phyloP scores from a whole-genome alignment of 2,888 invertebrate genomes.

The Tipula confusa region DNA sequence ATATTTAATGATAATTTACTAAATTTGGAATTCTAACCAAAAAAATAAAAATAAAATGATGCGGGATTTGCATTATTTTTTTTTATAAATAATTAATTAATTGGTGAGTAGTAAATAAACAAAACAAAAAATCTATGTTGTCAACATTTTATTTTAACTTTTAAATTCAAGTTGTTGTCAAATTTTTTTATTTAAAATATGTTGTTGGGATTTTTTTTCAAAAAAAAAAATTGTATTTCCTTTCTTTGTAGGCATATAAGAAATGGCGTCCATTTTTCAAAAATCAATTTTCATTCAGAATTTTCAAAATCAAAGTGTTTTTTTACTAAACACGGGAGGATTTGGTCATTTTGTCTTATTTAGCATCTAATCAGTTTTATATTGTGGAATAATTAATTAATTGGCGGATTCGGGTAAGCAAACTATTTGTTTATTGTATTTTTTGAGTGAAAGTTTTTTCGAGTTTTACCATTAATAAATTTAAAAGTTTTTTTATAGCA shows the following conservation, averaged over 20 bases:
- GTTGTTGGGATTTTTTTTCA: not conserved
- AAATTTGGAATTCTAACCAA: not conserved
- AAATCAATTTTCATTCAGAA: not conserved
- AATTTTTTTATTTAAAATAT: not conserved
- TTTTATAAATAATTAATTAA: not conserved
- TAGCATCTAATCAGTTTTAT: not conserved
- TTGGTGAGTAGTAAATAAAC: not conserved
- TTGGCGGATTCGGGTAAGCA: not conserved
- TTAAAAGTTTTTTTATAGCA: not conserved
- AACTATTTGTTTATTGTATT: not conserved
- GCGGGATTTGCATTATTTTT: not conserved
- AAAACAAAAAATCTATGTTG: not conserved
- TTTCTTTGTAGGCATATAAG: conserved; percentile 8
- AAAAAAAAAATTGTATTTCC: not conserved
- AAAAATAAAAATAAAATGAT: not conserved
- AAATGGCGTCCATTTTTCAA: conserved; percentile 20
- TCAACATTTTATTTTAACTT: not conserved
- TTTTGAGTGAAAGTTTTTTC: not conserved
- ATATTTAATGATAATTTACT: not conserved
- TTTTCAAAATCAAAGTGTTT: not conserved
- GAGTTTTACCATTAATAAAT: not conserved
- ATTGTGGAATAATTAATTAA: not conserved
- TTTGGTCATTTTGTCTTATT: not conserved
- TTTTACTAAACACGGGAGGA: not conserved
- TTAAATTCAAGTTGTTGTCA: not conserved